phyloP scores from a whole-genome alignment of 2,113 vertebrate genomes.

The Plecotus auritus region DNA sequence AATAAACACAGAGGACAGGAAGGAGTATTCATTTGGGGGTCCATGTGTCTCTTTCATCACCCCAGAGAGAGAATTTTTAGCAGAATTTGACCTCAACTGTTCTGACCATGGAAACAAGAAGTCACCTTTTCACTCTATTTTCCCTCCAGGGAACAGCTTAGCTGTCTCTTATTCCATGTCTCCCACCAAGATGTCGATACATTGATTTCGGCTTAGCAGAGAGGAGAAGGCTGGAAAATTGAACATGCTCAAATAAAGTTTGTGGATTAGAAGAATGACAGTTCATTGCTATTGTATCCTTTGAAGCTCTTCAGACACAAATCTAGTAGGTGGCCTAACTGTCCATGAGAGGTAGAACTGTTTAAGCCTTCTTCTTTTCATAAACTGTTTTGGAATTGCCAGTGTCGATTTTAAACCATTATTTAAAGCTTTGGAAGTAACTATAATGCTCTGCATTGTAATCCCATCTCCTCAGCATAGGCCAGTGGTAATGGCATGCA shows the following conservation, averaged over 20 bases:
- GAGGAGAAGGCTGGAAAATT: constrained; percentile 49
- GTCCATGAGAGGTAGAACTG: background rate
- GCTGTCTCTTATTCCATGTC: constrained; percentile 6
- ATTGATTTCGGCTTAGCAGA: constrained; percentile 66
- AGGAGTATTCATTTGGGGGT: background rate
- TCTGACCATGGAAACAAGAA: constrained; percentile 1
- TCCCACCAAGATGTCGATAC: constrained; percentile 58
- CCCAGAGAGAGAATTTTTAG: background rate
- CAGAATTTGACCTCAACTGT: background rate
- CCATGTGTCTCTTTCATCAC: background rate
- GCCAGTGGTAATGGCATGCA: background rate
- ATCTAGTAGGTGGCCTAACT: background rate
- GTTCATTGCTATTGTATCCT: background rate
- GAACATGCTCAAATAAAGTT: constrained; percentile 38
- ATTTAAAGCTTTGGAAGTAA: background rate
- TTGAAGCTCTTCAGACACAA: background rate
- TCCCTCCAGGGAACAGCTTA: constrained; percentile 26
- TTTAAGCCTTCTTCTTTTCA: constrained; percentile 4
- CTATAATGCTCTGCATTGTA: background rate
- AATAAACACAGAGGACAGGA: background rate
- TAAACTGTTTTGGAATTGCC: background rate
- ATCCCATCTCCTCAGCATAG: background rate
- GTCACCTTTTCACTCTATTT: background rate
- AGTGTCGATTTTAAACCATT: background rate
- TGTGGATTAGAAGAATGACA: background rate